These are phyloP conservation scores for Plumapathes pennacea DNA, from an alignment of 92 coral and sea anemone species.

Conservation along the genomic window DNA sequence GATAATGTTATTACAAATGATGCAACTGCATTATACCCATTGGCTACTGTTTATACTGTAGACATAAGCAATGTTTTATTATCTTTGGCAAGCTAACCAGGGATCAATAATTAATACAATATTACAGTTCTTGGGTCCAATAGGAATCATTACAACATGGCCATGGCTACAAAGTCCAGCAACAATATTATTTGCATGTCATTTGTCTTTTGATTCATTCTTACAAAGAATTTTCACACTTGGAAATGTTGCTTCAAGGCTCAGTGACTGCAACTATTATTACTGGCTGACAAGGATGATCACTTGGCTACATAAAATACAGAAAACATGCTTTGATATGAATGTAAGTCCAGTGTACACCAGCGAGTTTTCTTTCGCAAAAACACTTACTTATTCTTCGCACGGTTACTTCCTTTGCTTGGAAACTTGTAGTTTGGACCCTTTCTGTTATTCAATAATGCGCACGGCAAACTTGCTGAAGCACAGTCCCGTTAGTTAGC, in stretches of 20 bases:
- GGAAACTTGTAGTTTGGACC: slow-evolving; percentile 40
- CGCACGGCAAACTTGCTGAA: slow-evolving; percentile 43
- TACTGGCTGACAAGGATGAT: background rate
- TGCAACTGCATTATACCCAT: slow-evolving; percentile 2
- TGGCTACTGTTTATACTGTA: no score
- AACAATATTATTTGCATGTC: background rate
- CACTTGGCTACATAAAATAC: no score
- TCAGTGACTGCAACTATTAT: background rate
- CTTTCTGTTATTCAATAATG: slow-evolving; percentile 25
- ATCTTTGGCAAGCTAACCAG: background rate
- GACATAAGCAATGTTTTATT: slow-evolving; percentile 1
- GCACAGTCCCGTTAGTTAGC: slow-evolving; percentile 36
- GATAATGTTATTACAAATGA: background rate
- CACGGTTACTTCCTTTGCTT: slow-evolving; percentile 17
- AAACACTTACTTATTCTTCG: slow-evolving; percentile 33
- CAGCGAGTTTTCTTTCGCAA: no score
- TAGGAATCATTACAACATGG: no score
- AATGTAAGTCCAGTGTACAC: no score
- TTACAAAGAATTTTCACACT: slow-evolving; percentile 5
- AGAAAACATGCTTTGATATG: no score
- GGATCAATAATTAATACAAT: background rate
- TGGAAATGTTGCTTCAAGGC: background rate
- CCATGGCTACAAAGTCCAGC: no score
- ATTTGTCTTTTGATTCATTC: slow-evolving; percentile 9
- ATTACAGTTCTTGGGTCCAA: background rate